phyloP scores from a whole-genome alignment of 64 coral and sea anemone genomes.

The Montipora foliosa region DNA sequence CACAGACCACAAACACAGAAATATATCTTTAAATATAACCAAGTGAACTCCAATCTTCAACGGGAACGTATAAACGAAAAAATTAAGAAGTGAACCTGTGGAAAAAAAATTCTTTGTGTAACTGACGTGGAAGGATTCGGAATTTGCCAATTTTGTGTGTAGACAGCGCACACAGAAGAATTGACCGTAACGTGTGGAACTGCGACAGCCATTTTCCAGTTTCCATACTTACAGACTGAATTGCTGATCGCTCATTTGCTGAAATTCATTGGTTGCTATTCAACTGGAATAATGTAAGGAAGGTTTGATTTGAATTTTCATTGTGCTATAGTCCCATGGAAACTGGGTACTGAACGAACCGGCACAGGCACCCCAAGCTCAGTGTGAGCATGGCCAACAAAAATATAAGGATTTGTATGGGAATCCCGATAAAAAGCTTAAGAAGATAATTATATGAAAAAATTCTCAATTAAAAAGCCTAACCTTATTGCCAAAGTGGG shows the following conservation, averaged over 20 bases:
- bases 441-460: too few relatives aligned
- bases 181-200: background rate
- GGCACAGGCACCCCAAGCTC: too few relatives aligned
- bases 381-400: too few relatives aligned
- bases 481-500: too few relatives aligned
- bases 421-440: too few relatives aligned
- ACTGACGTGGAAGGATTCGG: constrained; percentile 29
- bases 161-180: constrained; percentile 39
- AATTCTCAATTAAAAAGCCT: too few relatives aligned
- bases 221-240: constrained; percentile 53
- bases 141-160: constrained; percentile 71
- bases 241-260: constrained; percentile 61
- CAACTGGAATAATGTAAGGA: background rate
- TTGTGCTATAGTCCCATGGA: too few relatives aligned
- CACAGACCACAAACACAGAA: constrained; percentile 3
- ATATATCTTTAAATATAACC: background rate
- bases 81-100: constrained; percentile 15
- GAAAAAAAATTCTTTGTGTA: constrained; percentile 52
- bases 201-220: constrained; percentile 48
- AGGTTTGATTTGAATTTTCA: too few relatives aligned
- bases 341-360: too few relatives aligned
- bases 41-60: too few relatives aligned
- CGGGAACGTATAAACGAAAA: background rate
- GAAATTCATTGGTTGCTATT: constrained; percentile 58
- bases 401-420: too few relatives aligned